A percentile compares a stretch with the other conserved stretches of the same genome.
Conservation (phyloP, 2,888 invertebrate species). For the Sussaba pulchella region DNA sequence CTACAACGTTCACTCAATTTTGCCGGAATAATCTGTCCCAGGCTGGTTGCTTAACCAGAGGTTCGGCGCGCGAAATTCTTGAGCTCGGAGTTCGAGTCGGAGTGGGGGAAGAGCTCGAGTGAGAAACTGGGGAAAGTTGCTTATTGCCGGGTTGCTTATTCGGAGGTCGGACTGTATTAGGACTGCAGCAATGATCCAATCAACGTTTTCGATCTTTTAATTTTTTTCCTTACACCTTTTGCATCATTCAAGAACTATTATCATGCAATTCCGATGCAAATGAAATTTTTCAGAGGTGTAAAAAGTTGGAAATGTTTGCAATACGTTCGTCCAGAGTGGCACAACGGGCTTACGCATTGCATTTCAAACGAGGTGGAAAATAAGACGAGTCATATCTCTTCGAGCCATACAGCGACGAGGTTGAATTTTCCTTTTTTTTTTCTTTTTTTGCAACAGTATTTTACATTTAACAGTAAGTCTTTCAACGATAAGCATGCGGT, state of each 20-base stretch:
- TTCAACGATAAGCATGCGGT: no score
- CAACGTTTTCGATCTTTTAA: neutral
- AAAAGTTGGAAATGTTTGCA: slow-evolving; percentile 1
- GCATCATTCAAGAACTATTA: neutral
- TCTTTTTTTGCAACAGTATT: neutral
- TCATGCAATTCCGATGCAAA: neutral
- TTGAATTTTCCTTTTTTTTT: neutral
- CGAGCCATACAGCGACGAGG: neutral
- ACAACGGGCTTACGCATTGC: slow-evolving; percentile 1
- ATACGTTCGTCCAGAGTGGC: neutral
- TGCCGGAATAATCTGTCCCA: no score
- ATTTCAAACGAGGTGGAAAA: neutral
- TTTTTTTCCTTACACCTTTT: no score
- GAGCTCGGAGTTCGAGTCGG: no score
- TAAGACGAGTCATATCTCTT: neutral
- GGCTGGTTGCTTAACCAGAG: no score
- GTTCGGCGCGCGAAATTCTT: no score
- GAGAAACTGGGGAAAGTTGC: no score
- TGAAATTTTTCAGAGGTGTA: neutral
- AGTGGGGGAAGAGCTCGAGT: no score
- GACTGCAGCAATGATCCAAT: neutral
- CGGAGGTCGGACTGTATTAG: neutral
- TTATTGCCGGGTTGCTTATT: no score
- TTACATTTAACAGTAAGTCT: neutral
- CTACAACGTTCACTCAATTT: no score